Base-by-base conservation (phyloP, 2,797 vertebrate genomes). In the Acanthornis magna region DNA sequence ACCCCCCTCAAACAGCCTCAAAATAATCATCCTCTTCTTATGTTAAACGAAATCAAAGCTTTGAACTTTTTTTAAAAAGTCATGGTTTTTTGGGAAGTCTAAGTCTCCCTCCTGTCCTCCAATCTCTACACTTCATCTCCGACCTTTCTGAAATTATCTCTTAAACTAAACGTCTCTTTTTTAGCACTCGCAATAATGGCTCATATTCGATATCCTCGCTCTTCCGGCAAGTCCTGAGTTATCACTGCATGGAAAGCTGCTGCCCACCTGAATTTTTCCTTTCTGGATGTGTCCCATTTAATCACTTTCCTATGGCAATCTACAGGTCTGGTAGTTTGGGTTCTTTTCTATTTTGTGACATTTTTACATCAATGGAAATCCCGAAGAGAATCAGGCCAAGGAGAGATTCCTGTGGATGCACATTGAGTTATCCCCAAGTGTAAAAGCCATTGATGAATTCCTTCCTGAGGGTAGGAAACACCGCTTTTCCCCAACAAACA, bases 141-240 rank as follows among this genome's bases (percentile, higher is more conserved):
- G 34, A 51, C 68, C 57, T 62, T 70, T 62, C n/a, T 63, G 63
- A 63, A 74, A 48, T 66, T 3, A 27, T 20, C 17, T 43, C 40
- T 81, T 34, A 5, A 26, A 48, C 67, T 7, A 22, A 67, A 11
- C 5, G 12, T 45, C 23, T 67, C 72, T 63, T 57, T 21, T 48
- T 36, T 45, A 53, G 54, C n/a, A 16, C 17, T 27, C 68, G 29
- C 54, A 65, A 4, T 12, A 8, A 22, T 5, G 29, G 13, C 16
- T 84, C 3, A 0, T 11, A 14, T 8, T 67, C 5, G 1, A 26
- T 16, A 5, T 36, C 43, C n/a, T 75, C 16, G 26, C 0, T 7
- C 57, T 61, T 50, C 45, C 71, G 22, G 26, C 5, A 34, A 1
- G 0, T 68, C 55, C 73, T 42, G 55, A 42, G 54, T 10, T 10